phyloP scores from a whole-genome alignment of 1,140 invertebrate species.

The Diorhabda carinulata region DNA sequence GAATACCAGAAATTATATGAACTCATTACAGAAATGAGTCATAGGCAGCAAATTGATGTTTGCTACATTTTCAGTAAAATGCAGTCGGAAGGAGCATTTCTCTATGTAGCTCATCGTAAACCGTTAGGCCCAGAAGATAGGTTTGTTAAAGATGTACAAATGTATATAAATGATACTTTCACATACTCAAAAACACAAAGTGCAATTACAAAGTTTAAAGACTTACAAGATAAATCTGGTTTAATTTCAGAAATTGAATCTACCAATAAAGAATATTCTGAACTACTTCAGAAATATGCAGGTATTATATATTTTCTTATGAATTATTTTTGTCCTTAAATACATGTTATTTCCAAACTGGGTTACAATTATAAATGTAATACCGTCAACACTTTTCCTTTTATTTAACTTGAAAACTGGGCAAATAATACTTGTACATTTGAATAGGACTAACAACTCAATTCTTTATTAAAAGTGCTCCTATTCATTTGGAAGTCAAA shows the following conservation, averaged over 20 bases:
- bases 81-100: conserved; percentile 23
- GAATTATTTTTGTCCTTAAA: too few relatives aligned
- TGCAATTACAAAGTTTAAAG: conserved; percentile 22
- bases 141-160: conserved; percentile 17
- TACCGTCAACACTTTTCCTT: too few relatives aligned
- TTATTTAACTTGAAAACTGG: too few relatives aligned
- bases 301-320: conserved; percentile 3
- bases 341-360: too few relatives aligned
- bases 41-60: conserved; percentile 12
- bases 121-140: conserved; percentile 19
- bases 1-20: conserved; percentile 25
- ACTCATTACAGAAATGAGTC: conserved; percentile 18
- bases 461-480: too few relatives aligned
- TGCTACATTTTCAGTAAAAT: conserved; percentile 26
- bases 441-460: too few relatives aligned
- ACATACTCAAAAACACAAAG: conserved; percentile 4
- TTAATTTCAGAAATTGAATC: too few relatives aligned
- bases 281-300: conserved; percentile 16
- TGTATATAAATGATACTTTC: conserved; percentile 16
- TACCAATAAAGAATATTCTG: conserved; percentile 18
- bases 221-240: not conserved
- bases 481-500: too few relatives aligned
- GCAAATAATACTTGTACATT: too few relatives aligned
- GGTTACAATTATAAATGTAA: too few relatives aligned
- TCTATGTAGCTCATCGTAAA: conserved; percentile 16